Conservation (phyloP, 2,113 vertebrate species). For the Microcebus jonahi region DNA sequence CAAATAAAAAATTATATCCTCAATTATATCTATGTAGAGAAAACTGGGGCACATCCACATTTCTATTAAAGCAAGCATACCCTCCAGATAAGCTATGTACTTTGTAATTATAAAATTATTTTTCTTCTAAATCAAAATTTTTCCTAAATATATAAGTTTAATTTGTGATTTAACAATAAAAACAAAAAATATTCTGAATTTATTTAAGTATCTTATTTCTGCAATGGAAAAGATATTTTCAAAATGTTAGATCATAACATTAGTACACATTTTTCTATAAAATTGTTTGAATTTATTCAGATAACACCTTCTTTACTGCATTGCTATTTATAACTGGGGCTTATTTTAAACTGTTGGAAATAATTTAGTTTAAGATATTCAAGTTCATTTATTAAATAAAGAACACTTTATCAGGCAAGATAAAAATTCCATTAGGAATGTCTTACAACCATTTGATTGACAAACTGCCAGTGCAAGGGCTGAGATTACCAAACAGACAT, state of each 20-base stretch:
- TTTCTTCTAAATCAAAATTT: background rate
- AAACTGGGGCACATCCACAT: background rate
- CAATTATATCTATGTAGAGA: background rate
- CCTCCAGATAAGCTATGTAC: background rate
- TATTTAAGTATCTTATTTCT: background rate
- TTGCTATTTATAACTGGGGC: background rate
- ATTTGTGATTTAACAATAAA: background rate
- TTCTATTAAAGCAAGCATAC: background rate
- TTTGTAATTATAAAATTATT: background rate
- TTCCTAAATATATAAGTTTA: background rate
- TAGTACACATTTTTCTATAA: background rate
- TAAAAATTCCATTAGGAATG: conserved; percentile 42
- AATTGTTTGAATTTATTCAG: background rate
- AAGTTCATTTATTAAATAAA: background rate
- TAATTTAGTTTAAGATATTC: background rate
- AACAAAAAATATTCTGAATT: background rate
- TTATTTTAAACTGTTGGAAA: conserved; percentile 11
- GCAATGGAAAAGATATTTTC: background rate
- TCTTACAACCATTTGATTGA: background rate
- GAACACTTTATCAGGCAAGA: conserved; percentile 16
- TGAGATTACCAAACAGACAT: conserved; percentile 27
- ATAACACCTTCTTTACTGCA: background rate
- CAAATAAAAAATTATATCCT: background rate
- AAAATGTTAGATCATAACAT: background rate
- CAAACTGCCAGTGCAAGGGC: background rate